These are phyloP conservation scores for Cheilosia pagana DNA, from an alignment of 2,888 invertebrate genomes.

Conservation along the genomic window DNA sequence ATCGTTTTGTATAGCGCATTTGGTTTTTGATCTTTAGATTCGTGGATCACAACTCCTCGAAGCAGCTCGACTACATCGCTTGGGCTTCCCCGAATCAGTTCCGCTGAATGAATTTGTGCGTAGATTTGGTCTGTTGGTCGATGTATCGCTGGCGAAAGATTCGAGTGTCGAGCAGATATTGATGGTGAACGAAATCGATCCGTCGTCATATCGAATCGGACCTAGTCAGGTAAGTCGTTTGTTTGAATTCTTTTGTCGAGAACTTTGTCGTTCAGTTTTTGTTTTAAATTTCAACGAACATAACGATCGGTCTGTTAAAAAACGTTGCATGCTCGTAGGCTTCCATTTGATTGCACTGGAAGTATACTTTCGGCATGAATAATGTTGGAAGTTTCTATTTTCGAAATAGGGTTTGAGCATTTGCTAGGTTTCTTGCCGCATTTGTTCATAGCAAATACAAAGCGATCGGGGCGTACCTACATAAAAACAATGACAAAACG, in stretches of 20 bases:
- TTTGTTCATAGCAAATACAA: background rate
- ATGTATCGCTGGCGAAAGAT: conserved; percentile 81
- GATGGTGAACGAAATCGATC: conserved; percentile 91
- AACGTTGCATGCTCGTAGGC: background rate
- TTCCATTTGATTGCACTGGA: background rate
- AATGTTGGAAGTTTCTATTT: background rate
- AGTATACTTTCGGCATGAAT: background rate
- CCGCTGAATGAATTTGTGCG: conserved; percentile 94
- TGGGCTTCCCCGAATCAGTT: conserved; percentile 96
- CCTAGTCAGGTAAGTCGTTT: conserved; percentile 92
- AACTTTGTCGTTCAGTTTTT: too few species aligned
- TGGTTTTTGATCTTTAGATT: conserved; percentile 85
- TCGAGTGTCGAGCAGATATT: conserved; percentile 92
- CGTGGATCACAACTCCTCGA: conserved; percentile 96
- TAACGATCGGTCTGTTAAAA: background rate
- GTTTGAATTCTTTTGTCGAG: too few species aligned
- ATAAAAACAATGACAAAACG: background rate
- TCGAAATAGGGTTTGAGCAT: background rate
- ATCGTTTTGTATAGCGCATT: background rate
- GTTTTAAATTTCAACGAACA: background rate
- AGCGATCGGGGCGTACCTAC: background rate
- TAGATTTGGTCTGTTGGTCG: conserved; percentile 88
- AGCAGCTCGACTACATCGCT: conserved; percentile 94
- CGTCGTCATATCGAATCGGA: conserved; percentile 94
- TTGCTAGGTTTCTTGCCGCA: background rate